phyloP scores from a whole-genome alignment of 2,888 invertebrate species.

The Zygaena filipendulae region DNA sequence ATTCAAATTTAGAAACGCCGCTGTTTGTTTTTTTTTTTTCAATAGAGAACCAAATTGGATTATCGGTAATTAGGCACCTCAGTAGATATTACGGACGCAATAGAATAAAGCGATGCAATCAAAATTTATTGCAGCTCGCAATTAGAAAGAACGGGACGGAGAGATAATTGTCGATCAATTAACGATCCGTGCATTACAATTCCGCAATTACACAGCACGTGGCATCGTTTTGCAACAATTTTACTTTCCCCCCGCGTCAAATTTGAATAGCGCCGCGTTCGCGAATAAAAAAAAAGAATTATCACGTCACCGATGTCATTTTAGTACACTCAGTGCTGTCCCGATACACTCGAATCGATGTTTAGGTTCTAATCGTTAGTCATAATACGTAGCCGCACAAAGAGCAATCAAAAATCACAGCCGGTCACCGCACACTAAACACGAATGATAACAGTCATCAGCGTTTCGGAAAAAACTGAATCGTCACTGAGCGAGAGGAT shows the following conservation, averaged over 20 bases:
- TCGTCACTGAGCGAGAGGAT: conserved; percentile 37
- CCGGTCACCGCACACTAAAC: conserved; percentile 50
- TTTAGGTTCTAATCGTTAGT: conserved; percentile 19
- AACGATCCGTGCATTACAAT: conserved; percentile 41
- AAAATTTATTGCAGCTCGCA: conserved; percentile 34
- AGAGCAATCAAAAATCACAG: conserved; percentile 29
- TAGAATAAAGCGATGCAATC: conserved; percentile 26
- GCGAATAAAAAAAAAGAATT: conserved; percentile 10
- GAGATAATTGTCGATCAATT: conserved; percentile 49
- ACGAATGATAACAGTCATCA: conserved; percentile 61
- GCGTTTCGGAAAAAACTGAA: conserved; percentile 55
- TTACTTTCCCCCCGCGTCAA: conserved; percentile 19
- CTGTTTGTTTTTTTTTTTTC: not conserved
- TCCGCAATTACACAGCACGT: conserved; percentile 50
- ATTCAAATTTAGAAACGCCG: no score
- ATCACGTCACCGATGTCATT: conserved; percentile 62
- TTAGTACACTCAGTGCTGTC: conserved; percentile 29
- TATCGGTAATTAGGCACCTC: not conserved
- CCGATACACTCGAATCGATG: conserved; percentile 21
- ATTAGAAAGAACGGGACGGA: conserved; percentile 51
- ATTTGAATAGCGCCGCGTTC: conserved; percentile 20
- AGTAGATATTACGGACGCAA: conserved; percentile 5
- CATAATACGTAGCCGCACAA: conserved; percentile 12
- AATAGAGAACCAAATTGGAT: not conserved
- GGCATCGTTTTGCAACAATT: conserved; percentile 40